A percentile compares a stretch with the other conserved stretches of the same genome.
Evolutionary conservation across 1,140 invertebrate species (phyloP).

Genomic region (Cylas formicarius): DNA sequence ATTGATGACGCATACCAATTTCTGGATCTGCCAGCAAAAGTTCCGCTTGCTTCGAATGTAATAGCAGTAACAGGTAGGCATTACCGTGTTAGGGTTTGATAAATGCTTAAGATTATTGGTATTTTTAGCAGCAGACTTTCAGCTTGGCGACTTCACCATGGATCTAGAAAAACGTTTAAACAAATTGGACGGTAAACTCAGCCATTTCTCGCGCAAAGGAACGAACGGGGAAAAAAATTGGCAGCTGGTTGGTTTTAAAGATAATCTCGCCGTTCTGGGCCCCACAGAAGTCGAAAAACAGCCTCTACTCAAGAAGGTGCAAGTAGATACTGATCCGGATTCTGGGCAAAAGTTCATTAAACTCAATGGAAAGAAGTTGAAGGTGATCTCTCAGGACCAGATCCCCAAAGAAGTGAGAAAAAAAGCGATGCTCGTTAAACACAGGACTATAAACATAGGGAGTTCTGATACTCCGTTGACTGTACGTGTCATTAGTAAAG

Average conservation of each 20-base stretch:
- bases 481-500: slow-evolving; percentile 7
- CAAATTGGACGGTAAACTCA: no score
- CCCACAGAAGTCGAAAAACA: background rate
- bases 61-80: no score
- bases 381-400: slow-evolving; percentile 10
- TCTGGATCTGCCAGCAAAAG: no score
- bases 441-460: slow-evolving; percentile 1
- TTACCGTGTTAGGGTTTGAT: no score
- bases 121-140: no score
- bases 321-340: slow-evolving; percentile 8
- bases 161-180: no score
- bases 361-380: slow-evolving; percentile 23
- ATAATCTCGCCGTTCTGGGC: slow-evolving; percentile 5
- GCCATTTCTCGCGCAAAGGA: no score
- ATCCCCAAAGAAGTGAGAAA: slow-evolving; percentile 12
- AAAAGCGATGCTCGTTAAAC: slow-evolving; percentile 11
- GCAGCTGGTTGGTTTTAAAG: slow-evolving; percentile 5
- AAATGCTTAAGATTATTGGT: no score
- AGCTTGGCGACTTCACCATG: no score
- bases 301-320: background rate
- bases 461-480: slow-evolving; percentile 10
- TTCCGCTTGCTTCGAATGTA: no score
- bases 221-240: slow-evolving; percentile 3
- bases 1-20: no score
- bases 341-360: slow-evolving; percentile 21